Evolutionary conservation across 2,888 invertebrate genomes (phyloP).

Genomic region (Plebejus argus): DNA sequence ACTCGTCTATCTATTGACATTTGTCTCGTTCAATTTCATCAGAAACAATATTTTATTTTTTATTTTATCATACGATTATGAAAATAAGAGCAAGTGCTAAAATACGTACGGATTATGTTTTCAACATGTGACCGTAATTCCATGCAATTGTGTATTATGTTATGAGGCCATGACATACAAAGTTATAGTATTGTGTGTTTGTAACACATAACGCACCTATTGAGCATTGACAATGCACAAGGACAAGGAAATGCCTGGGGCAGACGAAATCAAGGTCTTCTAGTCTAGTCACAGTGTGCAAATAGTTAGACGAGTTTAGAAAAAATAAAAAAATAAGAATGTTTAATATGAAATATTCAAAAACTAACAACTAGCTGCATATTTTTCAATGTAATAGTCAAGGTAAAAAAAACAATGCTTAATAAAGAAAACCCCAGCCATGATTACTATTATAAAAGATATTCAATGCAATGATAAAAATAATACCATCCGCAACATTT

Average conservation of each 20-base stretch:
- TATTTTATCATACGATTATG: neutral
- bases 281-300: neutral
- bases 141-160: neutral
- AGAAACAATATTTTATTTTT: neutral
- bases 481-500: neutral
- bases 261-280: neutral
- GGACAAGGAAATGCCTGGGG: neutral
- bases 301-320: neutral
- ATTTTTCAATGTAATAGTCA: neutral
- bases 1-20: slow-evolving; percentile 26
- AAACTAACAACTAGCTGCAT: neutral
- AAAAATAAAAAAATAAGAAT: too few species aligned
- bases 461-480: neutral
- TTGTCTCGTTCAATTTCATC: slow-evolving; percentile 23
- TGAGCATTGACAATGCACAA: neutral
- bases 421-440: neutral
- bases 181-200: neutral
- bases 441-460: neutral
- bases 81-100: neutral
- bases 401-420: neutral
- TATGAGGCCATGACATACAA: neutral
- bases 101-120: neutral
- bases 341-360: neutral
- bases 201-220: neutral
- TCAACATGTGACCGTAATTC: neutral